A percentile compares a stretch with the other conserved stretches of the same genome.
Evolutionary conservation across 2,797 vertebrate species (phyloP).

Genomic region (Apodemus agrarius): DNA sequence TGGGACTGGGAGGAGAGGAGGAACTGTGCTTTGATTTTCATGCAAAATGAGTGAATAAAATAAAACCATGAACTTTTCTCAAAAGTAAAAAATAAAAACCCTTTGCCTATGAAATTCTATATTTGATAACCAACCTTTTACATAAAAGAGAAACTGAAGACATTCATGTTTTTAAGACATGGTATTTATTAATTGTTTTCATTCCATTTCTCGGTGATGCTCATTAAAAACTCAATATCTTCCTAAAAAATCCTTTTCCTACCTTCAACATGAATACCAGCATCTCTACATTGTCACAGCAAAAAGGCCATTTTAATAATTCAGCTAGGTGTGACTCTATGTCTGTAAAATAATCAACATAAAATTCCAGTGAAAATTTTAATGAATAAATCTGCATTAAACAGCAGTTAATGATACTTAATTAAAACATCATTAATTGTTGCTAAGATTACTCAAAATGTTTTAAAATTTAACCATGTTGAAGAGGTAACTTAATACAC

Average conservation of each 20-base stretch:
- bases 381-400: neutral
- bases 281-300: neutral
- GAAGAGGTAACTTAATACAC: neutral
- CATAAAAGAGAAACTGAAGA: neutral
- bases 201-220: neutral
- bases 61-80: too few relatives aligned
- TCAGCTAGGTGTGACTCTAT: neutral
- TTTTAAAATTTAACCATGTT: neutral
- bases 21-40: too few relatives aligned
- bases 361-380: neutral
- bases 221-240: neutral
- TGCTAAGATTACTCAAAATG: neutral
- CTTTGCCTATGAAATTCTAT: neutral
- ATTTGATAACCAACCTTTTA: neutral
- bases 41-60: too few relatives aligned
- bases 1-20: too few relatives aligned
- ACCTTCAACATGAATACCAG: neutral
- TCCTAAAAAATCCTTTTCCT: neutral
- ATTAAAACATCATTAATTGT: neutral
- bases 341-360: neutral
- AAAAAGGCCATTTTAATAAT: neutral
- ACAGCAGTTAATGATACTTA: neutral
- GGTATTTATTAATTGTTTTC: neutral
- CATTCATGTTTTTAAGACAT: neutral
- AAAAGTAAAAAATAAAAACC: too few relatives aligned